Base-by-base conservation (phyloP, 1,140 invertebrate species). In the Nylanderia fulva region DNA sequence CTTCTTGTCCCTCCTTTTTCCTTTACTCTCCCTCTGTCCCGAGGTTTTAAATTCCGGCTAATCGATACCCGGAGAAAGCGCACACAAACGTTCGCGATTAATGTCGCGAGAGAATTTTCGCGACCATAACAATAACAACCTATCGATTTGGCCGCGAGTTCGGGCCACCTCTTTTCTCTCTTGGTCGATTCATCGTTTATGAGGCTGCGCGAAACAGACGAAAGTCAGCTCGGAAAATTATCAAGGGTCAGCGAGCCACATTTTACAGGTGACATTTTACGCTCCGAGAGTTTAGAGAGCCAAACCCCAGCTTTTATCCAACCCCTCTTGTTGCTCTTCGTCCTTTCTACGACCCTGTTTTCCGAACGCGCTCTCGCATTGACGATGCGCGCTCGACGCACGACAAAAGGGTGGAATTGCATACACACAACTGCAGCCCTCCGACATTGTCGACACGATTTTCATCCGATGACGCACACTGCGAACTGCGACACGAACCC, bases 351-450 rank as follows among this genome's bases (percentile, higher is more conserved):
- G 68, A 82, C 52, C 72, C 42, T 83, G 68, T 87, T 87, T 66
- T 71, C 27, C 48, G 24, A 77, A 76, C 74, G 52, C 74, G 42
- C 42, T 86, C 24, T 75, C 61, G 72, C 84, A 88, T 54, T 83
- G 84, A 77, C 72, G 85, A 89, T 87, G 84, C 82, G 84, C 82
- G 89, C 83, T 82, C 84, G 82, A 89, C 79, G 79, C 90, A 68
- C 61, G 66, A 85, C 80, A 85, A 88, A 87, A 85, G 86, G 72
- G 21, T 42, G 68, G 68, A 42, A 71, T 85, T 61, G 68, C 61
- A 86, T 56, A n/a, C n/a, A n/a, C 58, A 56, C 5, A 21, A 45
- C 45, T 3, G 5, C 45, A 33, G 3, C 13, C 13, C 4, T 13
- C 15, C 33, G 11, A 15, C 27, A 5, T 60, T 18, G 24, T 42